Evolutionary conservation across 2,113 vertebrate species (phyloP).

Genomic region (Bagarius yarrelli): DNA sequence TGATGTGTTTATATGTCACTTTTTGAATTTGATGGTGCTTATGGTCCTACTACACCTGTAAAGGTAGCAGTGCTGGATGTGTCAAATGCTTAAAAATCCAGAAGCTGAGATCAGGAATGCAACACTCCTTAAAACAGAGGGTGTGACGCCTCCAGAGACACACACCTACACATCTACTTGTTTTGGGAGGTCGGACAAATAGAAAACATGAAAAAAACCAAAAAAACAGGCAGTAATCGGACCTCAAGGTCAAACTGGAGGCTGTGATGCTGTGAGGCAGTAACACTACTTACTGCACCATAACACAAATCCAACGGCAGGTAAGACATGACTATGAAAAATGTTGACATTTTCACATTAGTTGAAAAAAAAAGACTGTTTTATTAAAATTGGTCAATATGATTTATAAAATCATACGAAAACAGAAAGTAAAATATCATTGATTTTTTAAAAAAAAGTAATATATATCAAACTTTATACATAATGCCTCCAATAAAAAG

Average conservation of each 20-base stretch:
- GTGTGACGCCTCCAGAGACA: not conserved
- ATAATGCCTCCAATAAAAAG: not conserved
- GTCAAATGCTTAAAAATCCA: not conserved
- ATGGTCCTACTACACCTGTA: too few relatives aligned
- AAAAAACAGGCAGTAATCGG: not conserved
- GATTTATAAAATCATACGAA: constrained; percentile 45
- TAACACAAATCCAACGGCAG: not conserved
- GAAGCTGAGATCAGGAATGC: not conserved
- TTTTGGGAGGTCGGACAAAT: not conserved
- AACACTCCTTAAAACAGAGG: not conserved
- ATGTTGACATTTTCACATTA: not conserved
- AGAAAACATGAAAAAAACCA: not conserved
- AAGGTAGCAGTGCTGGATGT: not conserved
- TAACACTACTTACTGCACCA: not conserved
- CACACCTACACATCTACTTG: not conserved
- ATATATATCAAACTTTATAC: constrained; percentile 30
- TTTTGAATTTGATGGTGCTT: too few relatives aligned
- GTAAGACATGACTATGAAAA: not conserved
- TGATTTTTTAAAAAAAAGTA: constrained; percentile 22
- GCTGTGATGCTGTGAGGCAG: not conserved
- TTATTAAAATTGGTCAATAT: constrained; percentile 52
- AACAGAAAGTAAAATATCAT: constrained; percentile 44
- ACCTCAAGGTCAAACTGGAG: not conserved
- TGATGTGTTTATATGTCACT: too few relatives aligned
- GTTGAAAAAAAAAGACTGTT: not conserved